These are phyloP conservation scores for Menidia beryllina DNA, from an alignment of 2,113 vertebrate species.

Conservation along the genomic window DNA sequence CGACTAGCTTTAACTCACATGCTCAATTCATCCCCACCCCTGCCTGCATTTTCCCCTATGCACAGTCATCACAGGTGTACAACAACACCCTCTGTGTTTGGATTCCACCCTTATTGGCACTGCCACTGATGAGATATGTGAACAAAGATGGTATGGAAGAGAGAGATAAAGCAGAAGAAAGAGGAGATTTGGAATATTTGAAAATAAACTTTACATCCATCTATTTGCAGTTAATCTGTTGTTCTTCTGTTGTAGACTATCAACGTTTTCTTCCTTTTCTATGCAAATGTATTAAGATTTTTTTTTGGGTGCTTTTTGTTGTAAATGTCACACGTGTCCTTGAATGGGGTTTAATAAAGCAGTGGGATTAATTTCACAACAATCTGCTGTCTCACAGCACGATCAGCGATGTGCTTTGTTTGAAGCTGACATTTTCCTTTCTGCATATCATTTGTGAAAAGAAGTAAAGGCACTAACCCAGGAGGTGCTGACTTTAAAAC, in stretches of 20 bases:
- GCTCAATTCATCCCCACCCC: constrained; percentile 57
- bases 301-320: constrained; percentile 41
- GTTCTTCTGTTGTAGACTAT: constrained; percentile 12
- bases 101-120: constrained; percentile 69
- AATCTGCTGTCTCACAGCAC: constrained; percentile 47
- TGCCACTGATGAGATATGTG: background rate
- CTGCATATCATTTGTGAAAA: constrained; percentile 28
- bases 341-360: constrained; percentile 73
- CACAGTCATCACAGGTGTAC: constrained; percentile 60
- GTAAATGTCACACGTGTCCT: constrained; percentile 78
- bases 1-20: constrained; percentile 36
- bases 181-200: background rate
- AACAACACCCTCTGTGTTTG: constrained; percentile 56
- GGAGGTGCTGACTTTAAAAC: constrained; percentile 17
- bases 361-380: constrained; percentile 35
- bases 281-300: constrained; percentile 43
- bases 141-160: constrained; percentile 12
- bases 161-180: background rate
- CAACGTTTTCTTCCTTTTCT: constrained; percentile 27
- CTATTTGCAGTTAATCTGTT: constrained; percentile 31
- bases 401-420: constrained; percentile 51
- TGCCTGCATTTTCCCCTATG: constrained; percentile 9
- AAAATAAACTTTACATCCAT: constrained; percentile 6
- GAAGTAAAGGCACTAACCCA: constrained; percentile 34
- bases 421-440: constrained; percentile 61